Evolutionary conservation across 2,113 vertebrate species (phyloP), one percentile per base, ranked within the genome.

Genomic region (Propithecus coquereli): DNA sequence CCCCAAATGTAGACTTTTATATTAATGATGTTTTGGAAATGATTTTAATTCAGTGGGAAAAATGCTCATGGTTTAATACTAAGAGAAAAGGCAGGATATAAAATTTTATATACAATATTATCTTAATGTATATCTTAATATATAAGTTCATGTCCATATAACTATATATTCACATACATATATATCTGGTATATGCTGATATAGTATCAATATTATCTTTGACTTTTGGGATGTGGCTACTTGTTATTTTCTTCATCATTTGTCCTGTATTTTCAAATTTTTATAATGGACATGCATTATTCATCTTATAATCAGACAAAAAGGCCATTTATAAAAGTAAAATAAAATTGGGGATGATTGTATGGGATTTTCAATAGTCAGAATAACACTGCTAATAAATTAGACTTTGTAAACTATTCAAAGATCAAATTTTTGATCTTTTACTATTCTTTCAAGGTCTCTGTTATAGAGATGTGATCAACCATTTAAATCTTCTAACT

Each of bases 61-160:
- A 17, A 87, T 68, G 11, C 23, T 65, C n/a, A 54, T 5, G 8
- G 57, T 37, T 12, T 63, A 91, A 81, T 59, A 17, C 40, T 82
- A 57, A 94, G 30, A 90, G 32, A 86, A 94, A 94, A 91, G 47
- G 8, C 23, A 96, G 50, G 18, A 14, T 84, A 66, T 76, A 93
- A 79, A 18, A 92, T 71, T 95, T 83, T 84, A 90, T 34, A 23
- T 71, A 32, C 1, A 52, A 61, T 88, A 50, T 66, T 70, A 82
- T 87, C 23, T 91, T 68, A 54, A 81, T 61, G 32, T 65, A 1
- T 45, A 87, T 90, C 23, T 91, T 68, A 54, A 81, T 61, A n/a
- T 77, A 0, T 59, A 83, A 65, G 54, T 45, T 77, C 92, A 30
- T 66, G 65, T 84, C 13, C 32, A 57, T 68, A 16, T 81, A 92